Percentiles rank a stretch among this genome's conserved stretches.
Conservation (phyloP, 1,140 invertebrate species). For the Drosophila sulfurigaster region DNA sequence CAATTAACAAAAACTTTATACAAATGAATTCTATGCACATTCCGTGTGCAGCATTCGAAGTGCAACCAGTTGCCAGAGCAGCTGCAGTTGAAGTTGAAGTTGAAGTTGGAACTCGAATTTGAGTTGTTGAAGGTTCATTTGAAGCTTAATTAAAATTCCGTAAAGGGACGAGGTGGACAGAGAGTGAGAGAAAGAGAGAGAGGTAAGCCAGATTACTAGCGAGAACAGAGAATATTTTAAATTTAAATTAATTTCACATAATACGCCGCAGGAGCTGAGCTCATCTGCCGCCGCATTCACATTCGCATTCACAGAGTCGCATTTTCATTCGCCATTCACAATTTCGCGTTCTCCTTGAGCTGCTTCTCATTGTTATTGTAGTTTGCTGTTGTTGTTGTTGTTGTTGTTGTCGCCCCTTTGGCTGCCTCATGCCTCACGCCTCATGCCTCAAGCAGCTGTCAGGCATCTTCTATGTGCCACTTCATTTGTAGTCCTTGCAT, state of each 20-base stretch:
- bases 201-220: constrained; percentile 1
- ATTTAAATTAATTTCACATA: constrained; percentile 63
- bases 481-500: constrained; percentile 53
- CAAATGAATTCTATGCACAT: too few species aligned
- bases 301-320: not conserved
- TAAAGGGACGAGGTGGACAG: not conserved
- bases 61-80: not conserved
- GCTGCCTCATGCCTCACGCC: not conserved
- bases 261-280: constrained; percentile 3
- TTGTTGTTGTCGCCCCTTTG: not conserved
- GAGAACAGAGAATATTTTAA: constrained; percentile 48
- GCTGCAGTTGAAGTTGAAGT: too few species aligned
- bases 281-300: constrained; percentile 1
- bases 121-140: not conserved
- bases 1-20: too few species aligned
- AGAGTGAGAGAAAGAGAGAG: not conserved
- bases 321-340: constrained; percentile 11
- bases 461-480: constrained; percentile 49
- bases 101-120: too few species aligned
- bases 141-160: not conserved
- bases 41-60: not conserved
- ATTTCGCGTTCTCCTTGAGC: constrained; percentile 1
- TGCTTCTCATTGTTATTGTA: not conserved
- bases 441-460: constrained; percentile 40
- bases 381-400: not conserved